Evolutionary conservation across 2,797 vertebrate species (phyloP), one percentile per base, ranked within the genome.

Genomic region (Mormyrus proboscirostris): DNA sequence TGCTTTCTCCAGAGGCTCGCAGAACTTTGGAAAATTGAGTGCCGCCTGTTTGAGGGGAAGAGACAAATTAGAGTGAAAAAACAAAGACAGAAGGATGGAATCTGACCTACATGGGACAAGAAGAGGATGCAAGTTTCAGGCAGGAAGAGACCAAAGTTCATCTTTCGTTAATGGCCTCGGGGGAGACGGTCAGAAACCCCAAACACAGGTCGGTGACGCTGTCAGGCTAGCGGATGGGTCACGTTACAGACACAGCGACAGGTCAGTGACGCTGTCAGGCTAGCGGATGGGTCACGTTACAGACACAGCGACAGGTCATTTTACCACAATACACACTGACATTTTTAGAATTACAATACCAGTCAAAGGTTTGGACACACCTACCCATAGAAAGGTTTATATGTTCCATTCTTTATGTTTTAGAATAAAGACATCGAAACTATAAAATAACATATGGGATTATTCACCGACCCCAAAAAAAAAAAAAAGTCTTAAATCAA

Each of bases 1-100:
- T 93, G 97, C 98, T 94, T 96, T 97, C 85, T 95, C 94, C 92
- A 99, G 91, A 0, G 99, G 98, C 91, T 99, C 97, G 90, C 98
- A 98, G 92, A 97, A 99, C 94, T 98, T 99, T 12, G 96, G 94
- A 91, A 99, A 99, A 96, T 99, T 99, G 86, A 99, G 96, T 0
- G 93, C 97, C 89, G 98, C 99, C 98, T 99, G 89, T 86, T 93
- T 86, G 82, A 92, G 93, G 91, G 89, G n/a, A 51, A 38, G 47
- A 90, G 44, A 59, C 76, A 83, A 50, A 59, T 38, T 33, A 3
- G 22, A 29, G 12, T 25, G 3, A 12, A 19, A 65, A 16, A 38
- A 14, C 50, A 49, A 4, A 50, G 19, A 79, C 57, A 65, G 59
- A n/a, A 88, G 44, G 41, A 51, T 76, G 1, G 4, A 38, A 38